Conservation (phyloP, 1,140 invertebrate genomes). For the Littorina saxatilis region DNA sequence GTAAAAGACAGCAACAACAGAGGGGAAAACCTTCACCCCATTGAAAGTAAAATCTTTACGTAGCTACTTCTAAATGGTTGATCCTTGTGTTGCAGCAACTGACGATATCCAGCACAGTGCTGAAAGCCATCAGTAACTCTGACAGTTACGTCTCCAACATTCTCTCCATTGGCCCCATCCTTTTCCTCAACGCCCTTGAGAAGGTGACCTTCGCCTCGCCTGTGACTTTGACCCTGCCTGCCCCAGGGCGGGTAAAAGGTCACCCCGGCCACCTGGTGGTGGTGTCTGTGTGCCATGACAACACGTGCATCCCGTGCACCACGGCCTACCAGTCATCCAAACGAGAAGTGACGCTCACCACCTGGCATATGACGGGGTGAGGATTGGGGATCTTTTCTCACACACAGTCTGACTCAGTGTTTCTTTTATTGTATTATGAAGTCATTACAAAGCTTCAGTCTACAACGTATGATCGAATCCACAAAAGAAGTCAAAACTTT, state of each 20-base stretch:
- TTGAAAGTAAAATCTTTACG: too few relatives aligned
- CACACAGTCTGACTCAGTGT: too few relatives aligned
- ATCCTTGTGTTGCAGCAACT: constrained; percentile 26
- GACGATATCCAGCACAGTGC: constrained; percentile 36
- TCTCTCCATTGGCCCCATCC: constrained; percentile 63
- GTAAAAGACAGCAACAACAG: too few relatives aligned
- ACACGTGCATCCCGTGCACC: constrained; percentile 66
- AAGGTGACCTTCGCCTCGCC: constrained; percentile 60
- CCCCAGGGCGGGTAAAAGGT: constrained; percentile 56
- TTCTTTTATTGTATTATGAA: too few relatives aligned
- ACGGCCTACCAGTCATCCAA: constrained; percentile 57
- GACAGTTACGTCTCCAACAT: constrained; percentile 64
- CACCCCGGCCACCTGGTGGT: constrained; percentile 62
- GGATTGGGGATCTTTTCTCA: constrained; percentile 17
- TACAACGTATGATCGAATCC: too few relatives aligned
- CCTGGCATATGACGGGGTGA: constrained; percentile 70
- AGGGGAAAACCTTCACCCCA: too few relatives aligned
- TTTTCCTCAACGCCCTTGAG: constrained; percentile 56
- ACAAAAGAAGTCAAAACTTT: too few relatives aligned
- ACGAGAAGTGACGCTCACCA: constrained; percentile 60
- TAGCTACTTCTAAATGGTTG: too few relatives aligned
- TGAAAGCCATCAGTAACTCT: constrained; percentile 48
- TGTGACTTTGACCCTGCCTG: constrained; percentile 62
- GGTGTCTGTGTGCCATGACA: constrained; percentile 66
- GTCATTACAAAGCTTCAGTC: too few relatives aligned